Evolutionary conservation across 2,113 vertebrate genomes (phyloP), one percentile per base, ranked within the genome.

Genomic region (Heterocephalus glaber): DNA sequence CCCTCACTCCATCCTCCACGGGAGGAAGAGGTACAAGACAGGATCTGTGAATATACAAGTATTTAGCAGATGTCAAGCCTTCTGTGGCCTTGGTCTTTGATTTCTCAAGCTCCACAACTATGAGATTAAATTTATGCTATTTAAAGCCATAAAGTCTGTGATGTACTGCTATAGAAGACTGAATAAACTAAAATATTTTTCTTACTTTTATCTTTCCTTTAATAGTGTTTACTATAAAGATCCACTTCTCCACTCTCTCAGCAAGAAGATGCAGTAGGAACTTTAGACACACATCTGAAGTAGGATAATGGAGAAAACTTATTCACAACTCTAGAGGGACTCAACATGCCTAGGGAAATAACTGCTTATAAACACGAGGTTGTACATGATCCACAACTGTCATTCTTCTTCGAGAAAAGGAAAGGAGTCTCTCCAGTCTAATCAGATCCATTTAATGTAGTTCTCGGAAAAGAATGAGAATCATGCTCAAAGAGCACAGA

Each of bases 401-500:
- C 79, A 47, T 35, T 87, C 7, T 63, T 96, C 38, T 95, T 85
- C 66, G 12, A 70, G 12, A 4, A 91, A 92, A 86, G 54, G 44
- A 65, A 30, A 54, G 77, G 52, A 76, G 63, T 35, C 26, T 88
- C 49, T 95, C n/a, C 54, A 44, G 30, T 61, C 30, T 87, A 81
- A 92, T 92, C 81, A 87, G 60, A 79, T n/a, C n/a, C 52, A 86
- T 38, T 52, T 68, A 80, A 30, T 58, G 35, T 41, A 65, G 4
- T 65, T 81, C 52, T 20, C 61, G n/a, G 54, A 33, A 66, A 66
- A 83, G n/a, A 80, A 65, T 33, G 65, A 87, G 80, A 86, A 60
- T 79, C n/a, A 33, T 63, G 74, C 63, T 35, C 19, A 52, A 65
- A 60, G 66, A 96, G 26, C 24, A 28, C n/a, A 72, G 52, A 76